A percentile compares a stretch with the other conserved stretches of the same genome.
Conservation (phyloP, 2,888 invertebrate species). For the Drosophila ezoana region DNA sequence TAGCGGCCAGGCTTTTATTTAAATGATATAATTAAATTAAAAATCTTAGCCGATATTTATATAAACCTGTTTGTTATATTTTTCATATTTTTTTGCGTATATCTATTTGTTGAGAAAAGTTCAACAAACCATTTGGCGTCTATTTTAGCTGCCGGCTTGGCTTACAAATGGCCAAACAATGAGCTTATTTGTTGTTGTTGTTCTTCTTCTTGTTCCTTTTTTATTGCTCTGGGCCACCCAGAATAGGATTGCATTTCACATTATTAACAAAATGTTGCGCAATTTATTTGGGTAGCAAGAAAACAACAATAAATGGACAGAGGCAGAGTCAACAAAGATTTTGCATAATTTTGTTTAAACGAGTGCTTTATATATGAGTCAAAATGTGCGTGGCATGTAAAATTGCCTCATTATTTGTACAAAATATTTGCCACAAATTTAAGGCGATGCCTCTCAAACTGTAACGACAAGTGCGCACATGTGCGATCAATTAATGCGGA, state of each 20-base stretch:
- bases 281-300: conserved; percentile 15
- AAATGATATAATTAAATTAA: conserved; percentile 29
- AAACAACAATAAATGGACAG: conserved; percentile 1
- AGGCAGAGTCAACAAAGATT: conserved; percentile 21
- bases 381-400: conserved; percentile 51
- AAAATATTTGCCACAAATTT: not conserved
- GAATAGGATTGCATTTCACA: conserved; percentile 12
- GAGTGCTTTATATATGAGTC: conserved; percentile 20
- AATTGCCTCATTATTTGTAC: conserved; percentile 44
- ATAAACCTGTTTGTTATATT: conserved; percentile 54
- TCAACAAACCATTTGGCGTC: conserved; percentile 64
- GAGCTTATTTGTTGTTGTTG: conserved; percentile 11
- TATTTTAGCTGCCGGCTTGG: conserved; percentile 20
- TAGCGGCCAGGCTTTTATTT: conserved; percentile 14
- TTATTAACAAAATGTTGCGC: conserved; percentile 30
- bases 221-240: conserved; percentile 44
- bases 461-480: conserved; percentile 36
- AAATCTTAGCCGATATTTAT: conserved; percentile 28
- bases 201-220: conserved; percentile 11
- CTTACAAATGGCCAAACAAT: conserved; percentile 48
- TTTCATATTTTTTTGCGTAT: not conserved
- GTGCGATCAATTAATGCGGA: conserved; percentile 42
- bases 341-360: conserved; percentile 23
- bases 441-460: conserved; percentile 27
- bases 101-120: conserved; percentile 36